A percentile compares a stretch with the other conserved stretches of the same genome.
Evolutionary conservation across 2,113 vertebrate genomes (phyloP).

Genomic region (Patagioenas fasciata): DNA sequence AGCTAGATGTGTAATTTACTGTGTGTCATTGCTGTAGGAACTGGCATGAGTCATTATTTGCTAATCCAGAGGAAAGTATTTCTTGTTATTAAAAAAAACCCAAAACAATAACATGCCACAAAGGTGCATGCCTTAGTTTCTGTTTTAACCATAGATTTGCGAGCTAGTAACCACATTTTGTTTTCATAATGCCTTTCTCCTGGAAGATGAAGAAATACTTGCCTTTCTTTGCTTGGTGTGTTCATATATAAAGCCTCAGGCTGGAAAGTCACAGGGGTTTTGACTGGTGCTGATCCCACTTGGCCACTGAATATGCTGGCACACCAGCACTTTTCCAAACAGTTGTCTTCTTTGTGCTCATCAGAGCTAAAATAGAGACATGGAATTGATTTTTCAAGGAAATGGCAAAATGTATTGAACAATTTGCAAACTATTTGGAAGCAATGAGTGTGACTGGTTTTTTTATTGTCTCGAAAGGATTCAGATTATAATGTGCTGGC

Average conservation of each 20-base stretch:
- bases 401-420: constrained; percentile 15
- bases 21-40: background rate
- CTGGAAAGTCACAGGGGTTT: background rate
- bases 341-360: background rate
- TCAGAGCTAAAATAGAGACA: background rate
- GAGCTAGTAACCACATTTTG: background rate
- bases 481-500: background rate
- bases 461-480: background rate
- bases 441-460: background rate
- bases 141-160: background rate
- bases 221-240: background rate
- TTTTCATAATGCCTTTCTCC: background rate
- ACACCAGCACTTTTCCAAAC: background rate
- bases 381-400: constrained; percentile 18
- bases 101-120: rapidly evolving
- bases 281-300: background rate
- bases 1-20: background rate
- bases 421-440: background rate
- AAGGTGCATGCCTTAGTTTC: background rate
- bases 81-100: background rate
- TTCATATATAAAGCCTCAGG: background rate
- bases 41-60: background rate
- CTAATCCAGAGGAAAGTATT: background rate
- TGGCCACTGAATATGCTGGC: background rate
- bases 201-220: background rate